Percentiles rank a stretch among this genome's conserved stretches.
Evolutionary conservation across 1,140 invertebrate genomes (phyloP).

Genomic region (Bombus confusus): DNA sequence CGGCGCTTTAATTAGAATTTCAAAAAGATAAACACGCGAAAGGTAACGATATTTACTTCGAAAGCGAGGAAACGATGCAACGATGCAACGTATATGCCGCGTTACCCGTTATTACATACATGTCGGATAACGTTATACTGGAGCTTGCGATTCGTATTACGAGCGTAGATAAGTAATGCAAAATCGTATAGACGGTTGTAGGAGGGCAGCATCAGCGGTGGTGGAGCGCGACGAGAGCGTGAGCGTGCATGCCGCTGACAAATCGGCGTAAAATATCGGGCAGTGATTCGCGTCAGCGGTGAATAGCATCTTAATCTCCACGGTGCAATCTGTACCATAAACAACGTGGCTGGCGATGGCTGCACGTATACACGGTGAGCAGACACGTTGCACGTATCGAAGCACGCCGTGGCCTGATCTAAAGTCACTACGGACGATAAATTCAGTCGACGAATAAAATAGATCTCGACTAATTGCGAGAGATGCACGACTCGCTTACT

Average conservation of each 20-base stretch:
- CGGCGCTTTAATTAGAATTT: too few species aligned
- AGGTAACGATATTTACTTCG: too few species aligned
- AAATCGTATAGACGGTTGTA: background rate
- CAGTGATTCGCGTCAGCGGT: conserved; percentile 63
- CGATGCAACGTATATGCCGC: too few species aligned
- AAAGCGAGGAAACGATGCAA: too few species aligned
- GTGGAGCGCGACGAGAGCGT: background rate
- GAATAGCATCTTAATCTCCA: conserved; percentile 78
- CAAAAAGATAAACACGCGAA: too few species aligned
- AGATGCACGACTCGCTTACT: conserved; percentile 81
- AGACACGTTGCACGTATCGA: conserved; percentile 54
- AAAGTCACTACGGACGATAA: conserved; percentile 79
- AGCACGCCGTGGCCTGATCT: conserved; percentile 70
- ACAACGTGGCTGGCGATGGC: conserved; percentile 70
- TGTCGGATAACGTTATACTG: too few species aligned
- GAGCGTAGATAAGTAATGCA: too few species aligned
- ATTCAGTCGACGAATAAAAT: conserved; percentile 79
- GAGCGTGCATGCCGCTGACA: background rate
- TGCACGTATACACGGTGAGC: conserved; percentile 31
- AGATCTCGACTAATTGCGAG: conserved; percentile 82
- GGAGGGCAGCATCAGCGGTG: too few species aligned
- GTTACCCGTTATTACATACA: too few species aligned
- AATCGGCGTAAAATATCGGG: conserved; percentile 42
- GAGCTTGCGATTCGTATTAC: too few species aligned
- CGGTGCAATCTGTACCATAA: conserved; percentile 74